Evolutionary conservation across 1,140 invertebrate genomes (phyloP).

Genomic region (Aethina tumida): DNA sequence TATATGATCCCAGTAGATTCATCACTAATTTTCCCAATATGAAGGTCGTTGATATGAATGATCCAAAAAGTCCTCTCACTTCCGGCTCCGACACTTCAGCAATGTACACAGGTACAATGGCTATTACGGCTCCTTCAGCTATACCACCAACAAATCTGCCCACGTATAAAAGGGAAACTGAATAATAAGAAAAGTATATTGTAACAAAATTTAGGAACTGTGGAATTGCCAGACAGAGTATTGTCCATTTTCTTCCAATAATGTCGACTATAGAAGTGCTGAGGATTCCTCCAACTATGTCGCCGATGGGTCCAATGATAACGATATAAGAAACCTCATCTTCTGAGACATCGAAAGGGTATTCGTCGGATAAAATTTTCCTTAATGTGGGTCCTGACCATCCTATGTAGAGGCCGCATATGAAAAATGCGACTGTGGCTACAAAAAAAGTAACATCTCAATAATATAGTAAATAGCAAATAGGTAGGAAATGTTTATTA

Average conservation of each 20-base stretch:
- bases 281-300: constrained; percentile 67
- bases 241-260: constrained; percentile 47
- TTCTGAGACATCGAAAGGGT: constrained; percentile 16
- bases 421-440: constrained; percentile 14
- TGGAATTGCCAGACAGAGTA: constrained; percentile 41
- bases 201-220: constrained; percentile 37
- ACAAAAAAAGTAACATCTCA: constrained; percentile 4
- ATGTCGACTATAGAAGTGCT: constrained; percentile 55
- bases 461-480: no score
- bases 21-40: constrained; percentile 38
- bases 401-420: constrained; percentile 37
- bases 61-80: constrained; percentile 47
- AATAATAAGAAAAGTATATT: constrained; percentile 32
- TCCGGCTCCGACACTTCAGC: constrained; percentile 42
- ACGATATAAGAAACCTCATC: constrained; percentile 27
- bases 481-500: no score
- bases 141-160: constrained; percentile 45
- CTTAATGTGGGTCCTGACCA: constrained; percentile 43
- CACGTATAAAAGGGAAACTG: constrained; percentile 33
- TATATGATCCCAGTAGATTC: constrained; percentile 42
- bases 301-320: constrained; percentile 45
- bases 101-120: constrained; percentile 42
- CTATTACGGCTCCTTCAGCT: constrained; percentile 43
- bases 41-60: constrained; percentile 38
- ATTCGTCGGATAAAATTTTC: constrained; percentile 28